Evolutionary conservation across 1,140 invertebrate species (phyloP).

Genomic region (Camponotus floridanus): DNA sequence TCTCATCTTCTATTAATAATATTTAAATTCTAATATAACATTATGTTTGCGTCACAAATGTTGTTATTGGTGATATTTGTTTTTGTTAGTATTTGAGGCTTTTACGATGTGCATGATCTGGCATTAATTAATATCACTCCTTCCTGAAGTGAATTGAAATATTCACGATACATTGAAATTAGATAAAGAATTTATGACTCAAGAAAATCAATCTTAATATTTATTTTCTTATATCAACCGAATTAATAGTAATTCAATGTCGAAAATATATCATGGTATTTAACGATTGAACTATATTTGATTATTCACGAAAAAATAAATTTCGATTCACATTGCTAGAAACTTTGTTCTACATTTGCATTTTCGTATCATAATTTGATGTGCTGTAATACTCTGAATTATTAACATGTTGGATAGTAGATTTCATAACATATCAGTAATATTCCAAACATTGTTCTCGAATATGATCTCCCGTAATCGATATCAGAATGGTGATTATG

Average conservation of each 20-base stretch:
- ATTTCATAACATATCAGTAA: neutral
- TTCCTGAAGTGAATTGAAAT: too few relatives aligned
- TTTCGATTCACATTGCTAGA: neutral
- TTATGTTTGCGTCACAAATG: neutral
- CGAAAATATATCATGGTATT: neutral
- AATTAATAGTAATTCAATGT: neutral
- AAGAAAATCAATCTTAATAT: too few relatives aligned
- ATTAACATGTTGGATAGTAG: conserved; percentile 4
- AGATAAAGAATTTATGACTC: too few relatives aligned
- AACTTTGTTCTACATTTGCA: neutral
- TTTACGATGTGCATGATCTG: too few relatives aligned
- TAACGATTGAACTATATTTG: neutral
- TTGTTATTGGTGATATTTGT: neutral
- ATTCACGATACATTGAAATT: too few relatives aligned
- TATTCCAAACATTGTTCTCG: conserved; percentile 25
- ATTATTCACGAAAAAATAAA: neutral
- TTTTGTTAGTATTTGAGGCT: too few relatives aligned
- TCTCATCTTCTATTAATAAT: neutral
- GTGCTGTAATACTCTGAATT: neutral
- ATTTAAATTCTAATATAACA: neutral
- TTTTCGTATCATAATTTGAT: neutral
- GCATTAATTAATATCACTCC: too few relatives aligned
- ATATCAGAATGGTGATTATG: conserved; percentile 41
- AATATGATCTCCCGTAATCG: conserved; percentile 43
- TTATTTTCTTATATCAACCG: neutral